Evolutionary conservation across 2,888 invertebrate genomes (phyloP), one percentile per base, ranked within the genome.

Genomic region (Hypomecis atomaria): DNA sequence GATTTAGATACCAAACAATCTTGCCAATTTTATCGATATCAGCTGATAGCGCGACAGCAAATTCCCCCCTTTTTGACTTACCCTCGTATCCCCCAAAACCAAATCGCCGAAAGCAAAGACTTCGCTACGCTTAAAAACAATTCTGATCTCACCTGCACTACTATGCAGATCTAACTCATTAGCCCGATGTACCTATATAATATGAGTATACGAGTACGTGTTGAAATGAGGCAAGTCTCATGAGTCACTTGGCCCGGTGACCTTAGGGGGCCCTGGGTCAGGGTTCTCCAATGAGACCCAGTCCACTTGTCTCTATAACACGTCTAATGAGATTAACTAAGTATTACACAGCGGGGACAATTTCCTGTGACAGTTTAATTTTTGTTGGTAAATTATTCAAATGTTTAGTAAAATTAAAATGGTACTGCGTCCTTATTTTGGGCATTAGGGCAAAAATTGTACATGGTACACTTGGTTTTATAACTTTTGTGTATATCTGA

Each of bases 271-370:
- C 36, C 34, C 6, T 33, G 50, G 71, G 69, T 70, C 69, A 72
- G 59, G 72, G 72, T 59, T 64, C 64, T 48, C 45, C 67, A 65
- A 71, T 65, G 58, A 61, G 68, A 65, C 48, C 57, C 56, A 62
- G 43, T 54, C 66, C 66, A 72, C 65, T 71, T 69, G 69, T 55
- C 58, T 66, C 68, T 50, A 71, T 71, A 67, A 68, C 67, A 56
- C 43, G 54, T 43, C 23, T 69, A 72, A 72, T 72, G 45, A 50
- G 59, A 70, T 72, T 63, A 72, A 63, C 63, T 65, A 60, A 53
- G 52, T 10, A 56, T 56, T 38, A 47, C 56, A 34, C 52, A 33
- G 40, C 23, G 23, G 10, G 52, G 23, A 49, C 37, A 11, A n/a
- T 38, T 38, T 52, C 36, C 36, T 49, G 7, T 38, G 5, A 42